phyloP scores from a whole-genome alignment of 2,113 vertebrate genomes.

The Benitochromis conjunctus region DNA sequence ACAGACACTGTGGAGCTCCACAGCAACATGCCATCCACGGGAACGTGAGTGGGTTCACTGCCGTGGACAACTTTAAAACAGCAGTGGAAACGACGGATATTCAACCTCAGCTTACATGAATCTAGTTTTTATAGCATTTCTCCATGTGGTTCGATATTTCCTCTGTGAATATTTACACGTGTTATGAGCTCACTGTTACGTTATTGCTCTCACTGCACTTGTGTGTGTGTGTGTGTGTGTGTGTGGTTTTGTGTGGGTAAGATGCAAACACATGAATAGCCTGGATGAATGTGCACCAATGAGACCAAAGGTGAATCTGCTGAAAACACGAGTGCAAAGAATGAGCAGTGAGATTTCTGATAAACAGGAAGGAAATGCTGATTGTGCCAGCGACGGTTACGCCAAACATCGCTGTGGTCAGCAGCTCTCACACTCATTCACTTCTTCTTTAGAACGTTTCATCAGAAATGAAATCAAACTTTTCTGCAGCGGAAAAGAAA shows the following conservation, averaged over 20 bases:
- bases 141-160: accelerated
- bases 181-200: neutral
- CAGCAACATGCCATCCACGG: neutral
- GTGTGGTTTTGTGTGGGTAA: neutral
- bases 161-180: neutral
- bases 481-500: neutral
- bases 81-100: neutral
- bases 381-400: neutral
- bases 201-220: neutral
- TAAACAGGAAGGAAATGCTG: neutral
- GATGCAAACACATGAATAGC: neutral
- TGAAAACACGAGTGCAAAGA: neutral
- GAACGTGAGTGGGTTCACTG: accelerated
- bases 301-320: neutral
- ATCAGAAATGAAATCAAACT: neutral
- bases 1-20: accelerated
- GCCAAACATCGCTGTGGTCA: neutral
- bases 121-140: neutral
- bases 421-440: neutral
- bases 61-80: neutral
- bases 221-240: neutral
- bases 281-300: neutral
- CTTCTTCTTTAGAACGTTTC: neutral
- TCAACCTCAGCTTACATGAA: neutral
- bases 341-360: neutral